Percentiles rank a stretch among this genome's conserved stretches.
Conservation (phyloP, 2,797 vertebrate species). For the Cephalopachus bancanus region DNA sequence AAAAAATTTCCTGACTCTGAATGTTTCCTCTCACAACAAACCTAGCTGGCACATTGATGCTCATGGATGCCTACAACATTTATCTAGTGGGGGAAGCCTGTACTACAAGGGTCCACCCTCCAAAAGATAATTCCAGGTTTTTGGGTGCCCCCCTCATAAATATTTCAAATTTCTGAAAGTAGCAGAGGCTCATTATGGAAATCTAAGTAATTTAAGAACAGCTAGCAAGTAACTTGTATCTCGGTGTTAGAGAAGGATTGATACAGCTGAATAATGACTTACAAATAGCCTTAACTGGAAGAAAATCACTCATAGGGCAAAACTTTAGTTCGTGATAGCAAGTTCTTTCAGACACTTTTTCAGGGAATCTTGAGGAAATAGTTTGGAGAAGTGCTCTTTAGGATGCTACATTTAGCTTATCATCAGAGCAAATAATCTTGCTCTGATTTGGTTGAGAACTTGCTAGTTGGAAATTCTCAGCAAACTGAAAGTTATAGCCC, state of each 20-base stretch:
- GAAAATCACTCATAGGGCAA: background rate
- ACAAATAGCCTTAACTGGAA: background rate
- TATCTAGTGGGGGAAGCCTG: too few relatives aligned
- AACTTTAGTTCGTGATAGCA: background rate
- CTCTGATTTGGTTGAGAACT: slow-evolving; percentile 6
- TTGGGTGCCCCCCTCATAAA: background rate
- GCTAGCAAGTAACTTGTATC: background rate
- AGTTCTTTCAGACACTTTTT: background rate
- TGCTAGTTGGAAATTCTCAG: background rate
- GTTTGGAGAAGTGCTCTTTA: slow-evolving; percentile 24
- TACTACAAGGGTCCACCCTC: too few relatives aligned
- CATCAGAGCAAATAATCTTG: background rate
- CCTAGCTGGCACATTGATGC: too few relatives aligned
- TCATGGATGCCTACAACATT: too few relatives aligned
- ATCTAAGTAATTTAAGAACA: slow-evolving; percentile 42
- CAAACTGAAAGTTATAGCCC: background rate
- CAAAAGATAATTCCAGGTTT: too few relatives aligned
- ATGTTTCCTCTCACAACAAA: too few relatives aligned
- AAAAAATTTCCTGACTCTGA: too few relatives aligned
- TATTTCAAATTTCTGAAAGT: slow-evolving; percentile 64
- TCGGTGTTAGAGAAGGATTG: background rate
- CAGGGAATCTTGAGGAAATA: background rate
- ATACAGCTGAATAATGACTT: background rate
- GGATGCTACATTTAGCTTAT: background rate
- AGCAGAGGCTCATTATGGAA: slow-evolving; percentile 21